Evolutionary conservation across 1,140 invertebrate species (phyloP), one percentile per base, ranked within the genome.

Genomic region (Brachionus asplanchnoidis): DNA sequence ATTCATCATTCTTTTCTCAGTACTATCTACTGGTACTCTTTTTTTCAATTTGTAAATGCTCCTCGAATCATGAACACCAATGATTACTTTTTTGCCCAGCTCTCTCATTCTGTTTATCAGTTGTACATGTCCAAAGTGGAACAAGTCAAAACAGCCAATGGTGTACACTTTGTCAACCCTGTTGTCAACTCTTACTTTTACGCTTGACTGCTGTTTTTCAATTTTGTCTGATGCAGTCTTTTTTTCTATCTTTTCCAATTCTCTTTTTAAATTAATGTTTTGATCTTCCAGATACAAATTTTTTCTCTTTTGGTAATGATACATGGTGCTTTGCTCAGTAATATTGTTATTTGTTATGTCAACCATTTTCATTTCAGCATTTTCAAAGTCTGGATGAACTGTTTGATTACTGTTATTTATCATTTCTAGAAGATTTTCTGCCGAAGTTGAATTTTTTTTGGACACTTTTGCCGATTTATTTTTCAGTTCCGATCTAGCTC

Each of bases 81-180:
- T 83, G 32, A 84, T 17, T 40, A 89, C 88, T 87, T 88, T 87
- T 86, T 86, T 87, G 3, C 88, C 88, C n/a, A 88, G 56, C 14
- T 70, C 60, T 68, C 86, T 86, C 86, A 89, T 87, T 40, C 87
- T 84, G 28, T 88, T 85, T 20, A 89, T 53, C 9, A 89, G 80
- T 40, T 83, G 85, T 5, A 87, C 78, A 79, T 89, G 88, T 28
- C 88, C 88, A 12, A 86, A 68, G 60, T 89, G 88, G 77, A 89
- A 89, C 11, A 89, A 79, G 77, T 89, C 88, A 85, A 89, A 89
- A 82, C 88, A 89, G 26, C 88, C 88, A 14, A 89, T 85, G 0
- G 88, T 88, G 85, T 87, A 89, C 8, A 88, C 87, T 70, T 86
- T 86, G 53, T 88, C 87, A 20, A 86, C 87, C 14, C 86, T 73